Evolutionary conservation across 2,888 invertebrate species (phyloP), one percentile per base, ranked within the genome.

Genomic region (Lampropteryx suffumata): DNA sequence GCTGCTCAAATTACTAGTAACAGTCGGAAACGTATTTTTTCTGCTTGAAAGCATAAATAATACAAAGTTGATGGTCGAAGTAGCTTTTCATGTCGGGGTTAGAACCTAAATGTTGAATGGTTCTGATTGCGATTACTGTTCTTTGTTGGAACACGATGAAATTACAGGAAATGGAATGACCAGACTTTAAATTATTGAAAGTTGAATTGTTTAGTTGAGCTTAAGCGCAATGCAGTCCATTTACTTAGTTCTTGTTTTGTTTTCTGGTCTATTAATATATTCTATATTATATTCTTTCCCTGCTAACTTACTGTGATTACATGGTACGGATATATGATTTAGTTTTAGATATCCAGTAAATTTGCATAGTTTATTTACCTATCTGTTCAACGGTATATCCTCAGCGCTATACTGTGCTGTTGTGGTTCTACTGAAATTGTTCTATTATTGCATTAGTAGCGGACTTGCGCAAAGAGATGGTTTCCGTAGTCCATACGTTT

Each of bases 391-490:
- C 24, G 33, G 4, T 29, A 30, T 14, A 11, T 5, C n/a, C 13
- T 5, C 1, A 28, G 17, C 13, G 10, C 11, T 32, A 14, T 35
- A 50, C 34, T 11, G 41, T 50, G 47, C 4, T 24, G 24, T 24
- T 4, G 47, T 34, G 46, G 50, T 44, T 42, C 34, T 32, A 35
- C 34, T 54, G 54, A 55, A 58, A 84, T 85, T 84, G 79, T 78
- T 82, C 80, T 79, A 84, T 85, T 82, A 85, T 84, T 84, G 76
- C 76, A 77, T 84, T 84, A 84, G 77, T 62, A 67, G 67, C 17
- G 35, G 45, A 37, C 35, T 14, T 26, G 33, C 64, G 69, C 58
- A 51, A 57, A 47, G 65, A 61, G 67, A 65, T 64, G 66, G 59
- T 57, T 57, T 62, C 50, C 47, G 57, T 57, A 48, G 50, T 61